Evolutionary conservation across 2,113 vertebrate species (phyloP).

Genomic region (Marmota flaviventris): DNA sequence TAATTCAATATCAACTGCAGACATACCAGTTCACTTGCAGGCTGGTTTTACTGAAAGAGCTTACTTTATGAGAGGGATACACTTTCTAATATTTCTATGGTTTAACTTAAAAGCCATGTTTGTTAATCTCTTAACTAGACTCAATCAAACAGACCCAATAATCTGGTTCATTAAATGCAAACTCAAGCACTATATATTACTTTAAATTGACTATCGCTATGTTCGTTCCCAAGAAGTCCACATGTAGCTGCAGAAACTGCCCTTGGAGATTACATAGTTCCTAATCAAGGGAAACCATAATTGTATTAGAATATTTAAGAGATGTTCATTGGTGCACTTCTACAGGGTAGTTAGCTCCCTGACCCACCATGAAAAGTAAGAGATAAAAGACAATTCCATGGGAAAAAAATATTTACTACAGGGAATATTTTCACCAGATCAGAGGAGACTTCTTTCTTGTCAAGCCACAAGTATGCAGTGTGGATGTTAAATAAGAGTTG

Average conservation of each 20-base stretch:
- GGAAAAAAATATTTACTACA: background rate
- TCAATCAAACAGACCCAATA: conserved; percentile 40
- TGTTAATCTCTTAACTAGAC: conserved; percentile 62
- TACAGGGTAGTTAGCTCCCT: background rate
- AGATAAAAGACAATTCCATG: background rate
- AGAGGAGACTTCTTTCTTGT: background rate
- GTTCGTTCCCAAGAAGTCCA: conserved; percentile 26
- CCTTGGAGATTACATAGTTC: background rate
- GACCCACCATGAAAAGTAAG: background rate
- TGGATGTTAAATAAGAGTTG: background rate
- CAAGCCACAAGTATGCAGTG: background rate
- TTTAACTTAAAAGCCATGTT: conserved; percentile 50
- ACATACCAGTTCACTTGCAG: background rate
- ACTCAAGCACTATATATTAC: background rate
- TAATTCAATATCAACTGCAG: conserved; percentile 45
- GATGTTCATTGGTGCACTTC: background rate
- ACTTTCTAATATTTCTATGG: conserved; percentile 70
- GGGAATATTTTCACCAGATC: background rate
- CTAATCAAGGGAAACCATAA: background rate
- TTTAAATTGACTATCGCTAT: background rate
- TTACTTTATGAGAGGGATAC: conserved; percentile 37
- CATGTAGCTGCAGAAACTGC: background rate
- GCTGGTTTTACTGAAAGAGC: conserved; percentile 40
- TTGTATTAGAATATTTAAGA: background rate
- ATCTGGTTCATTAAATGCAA: conserved; percentile 47